Percentiles rank a stretch among this genome's conserved stretches.
phyloP scores from a whole-genome alignment of 2,113 vertebrate species.

The Pseudorasbora parva region DNA sequence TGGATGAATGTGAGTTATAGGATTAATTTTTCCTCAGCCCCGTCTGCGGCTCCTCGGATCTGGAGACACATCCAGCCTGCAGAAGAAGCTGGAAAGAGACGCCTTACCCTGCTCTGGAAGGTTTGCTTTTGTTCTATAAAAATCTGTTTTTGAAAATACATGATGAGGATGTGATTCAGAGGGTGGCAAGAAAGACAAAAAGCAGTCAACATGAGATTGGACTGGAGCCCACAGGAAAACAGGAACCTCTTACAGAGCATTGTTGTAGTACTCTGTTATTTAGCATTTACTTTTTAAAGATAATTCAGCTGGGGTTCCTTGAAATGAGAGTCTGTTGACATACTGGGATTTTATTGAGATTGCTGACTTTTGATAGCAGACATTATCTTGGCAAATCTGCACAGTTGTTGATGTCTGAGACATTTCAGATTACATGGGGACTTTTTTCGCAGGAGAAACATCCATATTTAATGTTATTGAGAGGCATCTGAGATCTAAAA shows the following conservation, averaged over 20 bases:
- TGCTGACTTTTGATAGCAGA: not conserved
- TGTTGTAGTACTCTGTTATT: not conserved
- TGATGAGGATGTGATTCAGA: not conserved
- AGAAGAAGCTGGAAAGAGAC: conserved; percentile 49
- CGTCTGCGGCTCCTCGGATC: conserved; percentile 64
- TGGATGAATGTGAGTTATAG: not conserved
- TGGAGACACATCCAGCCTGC: conserved; percentile 63
- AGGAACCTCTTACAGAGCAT: not conserved
- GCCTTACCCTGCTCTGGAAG: conserved; percentile 70
- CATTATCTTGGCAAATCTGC: not conserved
- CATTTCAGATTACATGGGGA: not conserved
- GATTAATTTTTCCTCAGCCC: conserved; percentile 55
- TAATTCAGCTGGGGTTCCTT: not conserved
- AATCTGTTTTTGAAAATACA: not conserved
- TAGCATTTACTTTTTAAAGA: not conserved
- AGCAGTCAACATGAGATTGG: no score
- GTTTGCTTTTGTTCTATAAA: conserved; percentile 50
- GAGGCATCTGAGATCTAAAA: not conserved
- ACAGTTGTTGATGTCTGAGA: not conserved
- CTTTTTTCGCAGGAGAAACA: not conserved
- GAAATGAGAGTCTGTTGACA: not conserved
- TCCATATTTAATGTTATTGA: not conserved
- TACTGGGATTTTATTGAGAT: not conserved
- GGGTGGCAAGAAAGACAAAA: not conserved
- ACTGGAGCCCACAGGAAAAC: not conserved